Evolutionary conservation across 1,140 invertebrate genomes (phyloP).

Genomic region (Panagrolaimus sp.): DNA sequence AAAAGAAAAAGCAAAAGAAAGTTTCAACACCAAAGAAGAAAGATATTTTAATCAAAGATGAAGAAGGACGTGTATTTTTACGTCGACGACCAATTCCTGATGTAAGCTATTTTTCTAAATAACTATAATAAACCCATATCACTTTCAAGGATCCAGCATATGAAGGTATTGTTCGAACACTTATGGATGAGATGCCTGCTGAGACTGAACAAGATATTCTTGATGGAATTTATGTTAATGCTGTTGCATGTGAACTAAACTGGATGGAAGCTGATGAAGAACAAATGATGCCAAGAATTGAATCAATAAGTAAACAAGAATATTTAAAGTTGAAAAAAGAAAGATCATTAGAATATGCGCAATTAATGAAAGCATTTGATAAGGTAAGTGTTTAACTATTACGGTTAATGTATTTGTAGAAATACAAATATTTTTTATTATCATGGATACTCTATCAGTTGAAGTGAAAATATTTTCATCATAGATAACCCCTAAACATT

Average conservation of each 20-base stretch:
- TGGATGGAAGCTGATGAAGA: background rate
- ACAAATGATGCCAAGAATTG: background rate
- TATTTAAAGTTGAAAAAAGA: too few relatives aligned
- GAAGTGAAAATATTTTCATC: too few relatives aligned
- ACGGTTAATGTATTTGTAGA: too few relatives aligned
- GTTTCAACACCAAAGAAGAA: background rate
- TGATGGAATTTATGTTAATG: background rate
- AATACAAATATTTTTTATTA: too few relatives aligned
- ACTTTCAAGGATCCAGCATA: background rate
- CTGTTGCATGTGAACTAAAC: background rate
- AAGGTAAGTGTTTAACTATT: too few relatives aligned
- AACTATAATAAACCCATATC: too few relatives aligned
- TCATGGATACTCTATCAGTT: too few relatives aligned
- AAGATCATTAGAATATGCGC: too few relatives aligned
- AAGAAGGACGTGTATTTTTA: background rate
- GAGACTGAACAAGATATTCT: background rate
- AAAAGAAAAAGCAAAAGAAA: background rate
- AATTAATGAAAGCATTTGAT: too few relatives aligned
- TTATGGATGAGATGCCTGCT: background rate
- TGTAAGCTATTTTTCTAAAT: background rate
- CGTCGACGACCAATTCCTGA: constrained; percentile 4
- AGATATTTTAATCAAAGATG: background rate
- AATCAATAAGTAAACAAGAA: background rate
- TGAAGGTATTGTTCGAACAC: background rate
- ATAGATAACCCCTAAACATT: background rate